These are phyloP conservation scores for Emydura subglobosa DNA, from an alignment of 2,113 vertebrate genomes.

Conservation along the genomic window DNA sequence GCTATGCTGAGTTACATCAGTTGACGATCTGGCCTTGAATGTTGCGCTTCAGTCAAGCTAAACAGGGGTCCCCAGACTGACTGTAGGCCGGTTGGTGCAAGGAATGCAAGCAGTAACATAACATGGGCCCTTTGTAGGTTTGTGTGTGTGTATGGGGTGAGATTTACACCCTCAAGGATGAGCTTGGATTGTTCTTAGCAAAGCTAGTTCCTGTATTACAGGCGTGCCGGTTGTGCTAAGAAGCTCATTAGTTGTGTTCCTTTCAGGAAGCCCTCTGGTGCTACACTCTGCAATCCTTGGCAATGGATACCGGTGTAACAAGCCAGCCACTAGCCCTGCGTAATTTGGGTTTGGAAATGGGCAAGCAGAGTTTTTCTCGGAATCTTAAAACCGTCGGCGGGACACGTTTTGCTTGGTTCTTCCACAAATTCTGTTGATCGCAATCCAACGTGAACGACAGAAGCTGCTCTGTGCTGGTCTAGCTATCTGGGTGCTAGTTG, in stretches of 20 bases:
- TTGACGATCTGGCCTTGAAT: neutral
- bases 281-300: neutral
- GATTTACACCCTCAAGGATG: neutral
- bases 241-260: neutral
- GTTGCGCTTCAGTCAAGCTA: neutral
- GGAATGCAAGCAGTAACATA: neutral
- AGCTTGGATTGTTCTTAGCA: neutral
- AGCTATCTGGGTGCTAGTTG: neutral
- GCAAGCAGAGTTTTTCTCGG: too few species aligned
- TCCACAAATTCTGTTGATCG: too few species aligned
- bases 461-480: neutral
- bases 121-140: neutral
- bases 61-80: neutral
- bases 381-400: too few species aligned
- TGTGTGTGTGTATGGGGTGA: neutral
- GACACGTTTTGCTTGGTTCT: too few species aligned
- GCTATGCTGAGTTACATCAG: neutral
- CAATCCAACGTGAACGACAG: too few species aligned
- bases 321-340: neutral
- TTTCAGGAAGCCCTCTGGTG: neutral
- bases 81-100: neutral
- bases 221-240: neutral
- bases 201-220: neutral
- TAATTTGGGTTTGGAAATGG: too few species aligned
- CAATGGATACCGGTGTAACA: neutral